phyloP scores from a whole-genome alignment of 1,140 invertebrate genomes.

The Theocolax elegans region DNA sequence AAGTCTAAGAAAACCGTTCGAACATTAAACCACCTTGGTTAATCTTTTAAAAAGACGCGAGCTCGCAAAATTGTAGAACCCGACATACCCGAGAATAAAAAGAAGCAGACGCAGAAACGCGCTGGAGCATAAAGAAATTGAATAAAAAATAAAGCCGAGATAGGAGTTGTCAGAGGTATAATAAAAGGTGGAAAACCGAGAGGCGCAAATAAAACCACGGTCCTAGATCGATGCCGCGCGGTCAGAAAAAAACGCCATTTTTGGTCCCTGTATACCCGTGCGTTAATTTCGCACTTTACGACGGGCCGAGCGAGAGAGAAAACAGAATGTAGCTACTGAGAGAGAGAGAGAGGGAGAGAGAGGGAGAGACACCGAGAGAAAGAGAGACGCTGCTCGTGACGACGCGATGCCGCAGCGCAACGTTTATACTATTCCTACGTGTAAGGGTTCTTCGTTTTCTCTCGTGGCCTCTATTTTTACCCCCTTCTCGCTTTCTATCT shows the following conservation, averaged over 20 bases:
- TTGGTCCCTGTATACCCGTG: conserved; percentile 22
- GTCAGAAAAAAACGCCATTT: neutral
- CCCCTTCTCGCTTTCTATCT: neutral
- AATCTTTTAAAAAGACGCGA: neutral
- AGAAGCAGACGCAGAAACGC: neutral
- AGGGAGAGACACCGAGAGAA: neutral
- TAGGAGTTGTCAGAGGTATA: neutral
- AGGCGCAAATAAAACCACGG: neutral
- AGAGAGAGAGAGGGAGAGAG: neutral
- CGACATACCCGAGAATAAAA: neutral
- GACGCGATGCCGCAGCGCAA: conserved; percentile 8
- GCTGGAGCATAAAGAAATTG: neutral
- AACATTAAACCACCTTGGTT: too few species aligned
- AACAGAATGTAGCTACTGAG: neutral
- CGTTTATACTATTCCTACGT: conserved; percentile 26
- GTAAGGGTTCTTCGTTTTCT: neutral
- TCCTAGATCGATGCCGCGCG: neutral
- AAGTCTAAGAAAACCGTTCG: too few species aligned
- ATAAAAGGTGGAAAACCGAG: conserved; percentile 3
- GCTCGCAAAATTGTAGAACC: neutral
- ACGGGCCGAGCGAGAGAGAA: neutral
- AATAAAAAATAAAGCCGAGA: conserved; percentile 22
- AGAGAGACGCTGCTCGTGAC: conserved; percentile 39
- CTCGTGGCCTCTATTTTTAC: neutral
- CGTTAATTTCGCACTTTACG: conserved; percentile 51